A percentile compares a stretch with the other conserved stretches of the same genome.
These are phyloP conservation scores for Gymnothorax javanicus DNA, from an alignment of 2,797 vertebrate genomes.

Conservation along the genomic window DNA sequence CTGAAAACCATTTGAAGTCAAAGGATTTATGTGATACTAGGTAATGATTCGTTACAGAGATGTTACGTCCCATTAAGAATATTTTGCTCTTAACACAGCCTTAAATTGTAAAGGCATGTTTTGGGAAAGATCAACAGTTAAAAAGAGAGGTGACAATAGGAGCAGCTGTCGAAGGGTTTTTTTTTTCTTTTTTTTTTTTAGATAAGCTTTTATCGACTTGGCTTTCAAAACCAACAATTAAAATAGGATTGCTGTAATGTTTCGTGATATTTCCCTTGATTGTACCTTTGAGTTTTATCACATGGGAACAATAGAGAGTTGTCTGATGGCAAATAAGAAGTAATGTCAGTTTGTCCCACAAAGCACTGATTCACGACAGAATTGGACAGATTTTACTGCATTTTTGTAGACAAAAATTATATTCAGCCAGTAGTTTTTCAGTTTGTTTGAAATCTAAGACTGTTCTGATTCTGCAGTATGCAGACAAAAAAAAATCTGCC, in stretches of 20 bases:
- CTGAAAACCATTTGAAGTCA: neutral
- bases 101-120: neutral
- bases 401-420: neutral
- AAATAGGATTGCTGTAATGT: neutral
- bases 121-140: neutral
- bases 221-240: neutral
- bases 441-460: neutral
- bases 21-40: neutral
- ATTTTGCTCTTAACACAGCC: neutral
- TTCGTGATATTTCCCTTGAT: neutral
- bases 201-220: neutral
- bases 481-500: slow-evolving; percentile 12
- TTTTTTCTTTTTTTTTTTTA: neutral
- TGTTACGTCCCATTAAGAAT: neutral
- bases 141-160: neutral
- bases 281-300: neutral
- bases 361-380: neutral
- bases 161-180: neutral
- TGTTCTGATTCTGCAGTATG: slow-evolving; percentile 18
- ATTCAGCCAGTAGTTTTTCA: neutral
- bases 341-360: neutral
- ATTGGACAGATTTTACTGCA: neutral
- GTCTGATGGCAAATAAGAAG: neutral
- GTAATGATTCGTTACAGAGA: neutral
- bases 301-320: neutral